Base-by-base conservation (phyloP, 1,140 invertebrate genomes). In the Eumaeus atala region DNA sequence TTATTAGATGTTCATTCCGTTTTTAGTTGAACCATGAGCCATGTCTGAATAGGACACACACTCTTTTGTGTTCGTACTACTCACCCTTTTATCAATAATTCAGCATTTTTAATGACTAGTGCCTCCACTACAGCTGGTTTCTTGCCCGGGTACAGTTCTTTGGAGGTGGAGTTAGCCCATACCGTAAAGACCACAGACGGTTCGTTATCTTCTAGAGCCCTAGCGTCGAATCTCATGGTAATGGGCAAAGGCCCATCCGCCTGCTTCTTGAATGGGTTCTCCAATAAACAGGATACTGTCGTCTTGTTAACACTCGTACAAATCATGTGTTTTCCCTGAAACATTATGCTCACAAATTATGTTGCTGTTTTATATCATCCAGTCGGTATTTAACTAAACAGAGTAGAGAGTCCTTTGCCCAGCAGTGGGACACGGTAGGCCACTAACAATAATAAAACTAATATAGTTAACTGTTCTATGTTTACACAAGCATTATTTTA, bases 101-200 rank as follows among this genome's bases (percentile, higher is more conserved):
- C 95, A 12, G 95, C 95, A 62, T 91, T 91, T 64, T 95, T 95
- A 9, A 95, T 89, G 21, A 98, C 92, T 18, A 90, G 88, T 0
- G 94, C 92, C 35, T 86, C 51, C 91, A 89, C 61, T 72, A 75
- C 52, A 2, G 89, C 77, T 0, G 89, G 81, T 70, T 91, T 88
- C 38, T 85, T 93, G 78, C 67, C 86, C 53, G 79, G 77, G 70
- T 85, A 89, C 16, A 88, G 64, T 77, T 95, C 92, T 58, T 91
- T 90, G 0, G 93, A 97, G 6, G 96, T 96, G n/a, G 96, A 97
- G 84, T 97, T 97, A 0, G 92, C 93, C 83, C 92, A 93, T 1
- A 96, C 89, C 3, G 88, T 74, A 70, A 97, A 95, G 21, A 89
- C 74, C 10, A 98, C 85, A 35, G 90, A 87, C 0, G 90, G 89